A percentile compares a stretch with the other conserved stretches of the same genome.
Evolutionary conservation across 2,797 vertebrate genomes (phyloP).

Genomic region (Rhabdophis nuchalis): DNA sequence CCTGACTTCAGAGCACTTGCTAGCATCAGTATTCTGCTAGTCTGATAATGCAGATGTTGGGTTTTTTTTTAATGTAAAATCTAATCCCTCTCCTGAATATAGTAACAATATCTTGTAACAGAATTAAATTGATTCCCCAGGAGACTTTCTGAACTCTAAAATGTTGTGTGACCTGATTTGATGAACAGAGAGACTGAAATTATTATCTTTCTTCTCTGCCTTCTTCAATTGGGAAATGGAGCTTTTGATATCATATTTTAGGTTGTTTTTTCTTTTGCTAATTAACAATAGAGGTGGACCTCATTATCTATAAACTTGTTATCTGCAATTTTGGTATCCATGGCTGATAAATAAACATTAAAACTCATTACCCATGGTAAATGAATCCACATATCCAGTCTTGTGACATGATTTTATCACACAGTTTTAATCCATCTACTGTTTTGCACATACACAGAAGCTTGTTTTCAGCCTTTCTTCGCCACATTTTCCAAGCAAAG

Average conservation of each 20-base stretch:
- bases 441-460: neutral
- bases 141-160: neutral
- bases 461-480: neutral
- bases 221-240: neutral
- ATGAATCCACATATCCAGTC: neutral
- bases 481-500: neutral
- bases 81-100: neutral
- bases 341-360: neutral
- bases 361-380: neutral
- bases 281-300: neutral
- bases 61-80: neutral
- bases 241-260: neutral
- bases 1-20: neutral
- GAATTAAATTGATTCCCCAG: neutral
- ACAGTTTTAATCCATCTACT: neutral
- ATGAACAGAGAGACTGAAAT: neutral
- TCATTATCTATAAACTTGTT: neutral
- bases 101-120: neutral
- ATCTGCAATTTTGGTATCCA: neutral
- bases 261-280: neutral
- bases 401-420: neutral
- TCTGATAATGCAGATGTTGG: neutral
- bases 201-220: neutral
- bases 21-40: slow-evolving; percentile 6
- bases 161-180: neutral